These are phyloP conservation scores for Eulemur mongoz DNA, from an alignment of 2,797 vertebrate genomes.

Conservation along the genomic window DNA sequence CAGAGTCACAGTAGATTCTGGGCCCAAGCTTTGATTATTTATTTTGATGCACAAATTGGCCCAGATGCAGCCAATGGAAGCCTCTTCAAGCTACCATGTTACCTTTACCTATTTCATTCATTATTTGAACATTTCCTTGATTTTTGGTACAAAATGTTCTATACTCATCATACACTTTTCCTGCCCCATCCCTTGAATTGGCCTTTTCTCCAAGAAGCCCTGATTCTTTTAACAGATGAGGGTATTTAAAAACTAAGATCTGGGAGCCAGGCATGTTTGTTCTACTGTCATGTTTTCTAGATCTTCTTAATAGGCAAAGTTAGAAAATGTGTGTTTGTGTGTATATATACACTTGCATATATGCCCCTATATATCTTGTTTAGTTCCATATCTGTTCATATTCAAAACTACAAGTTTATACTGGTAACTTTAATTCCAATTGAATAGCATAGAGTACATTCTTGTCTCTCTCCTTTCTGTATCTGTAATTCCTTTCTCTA, in stretches of 20 bases:
- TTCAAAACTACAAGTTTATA: background rate
- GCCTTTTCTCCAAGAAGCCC: background rate
- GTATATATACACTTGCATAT: background rate
- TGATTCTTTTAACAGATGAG: background rate
- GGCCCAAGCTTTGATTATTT: background rate
- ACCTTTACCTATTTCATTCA: background rate
- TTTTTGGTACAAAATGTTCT: background rate
- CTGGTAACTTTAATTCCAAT: background rate
- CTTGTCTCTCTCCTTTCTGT: background rate
- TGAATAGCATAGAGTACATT: background rate
- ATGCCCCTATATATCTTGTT: background rate
- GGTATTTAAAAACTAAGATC: background rate
- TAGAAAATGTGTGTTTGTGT: background rate
- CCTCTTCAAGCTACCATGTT: background rate
- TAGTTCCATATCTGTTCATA: background rate
- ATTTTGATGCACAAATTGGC: background rate
- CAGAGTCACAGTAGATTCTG: no score
- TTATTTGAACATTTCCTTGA: background rate
- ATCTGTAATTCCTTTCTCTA: background rate
- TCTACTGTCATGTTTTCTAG: background rate
- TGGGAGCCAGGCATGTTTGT: background rate
- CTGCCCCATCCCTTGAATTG: background rate
- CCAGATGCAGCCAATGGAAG: background rate
- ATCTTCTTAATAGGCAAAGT: background rate
- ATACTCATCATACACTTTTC: background rate